Evolutionary conservation across 2,888 invertebrate species (phyloP).

Genomic region (Morpho achilles): DNA sequence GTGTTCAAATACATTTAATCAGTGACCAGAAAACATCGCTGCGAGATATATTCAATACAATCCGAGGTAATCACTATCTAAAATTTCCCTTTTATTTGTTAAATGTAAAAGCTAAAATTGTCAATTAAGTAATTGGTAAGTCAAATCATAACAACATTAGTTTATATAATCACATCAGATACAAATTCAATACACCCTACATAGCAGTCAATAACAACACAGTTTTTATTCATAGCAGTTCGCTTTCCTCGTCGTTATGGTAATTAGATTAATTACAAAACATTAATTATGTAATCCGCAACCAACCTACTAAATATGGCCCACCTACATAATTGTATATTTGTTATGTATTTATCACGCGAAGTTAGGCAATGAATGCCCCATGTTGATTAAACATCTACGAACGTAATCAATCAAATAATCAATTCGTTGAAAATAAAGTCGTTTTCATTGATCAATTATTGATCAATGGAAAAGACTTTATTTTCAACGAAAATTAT

Average conservation of each 20-base stretch:
- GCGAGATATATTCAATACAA: too few species aligned
- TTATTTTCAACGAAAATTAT: neutral
- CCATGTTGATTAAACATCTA: slow-evolving; percentile 5
- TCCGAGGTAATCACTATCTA: too few species aligned
- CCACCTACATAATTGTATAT: slow-evolving; percentile 18
- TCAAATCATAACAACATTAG: too few species aligned
- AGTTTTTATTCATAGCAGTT: slow-evolving; percentile 21
- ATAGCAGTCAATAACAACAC: slow-evolving; percentile 15
- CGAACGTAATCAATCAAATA: neutral
- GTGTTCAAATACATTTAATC: too few species aligned
- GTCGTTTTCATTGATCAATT: too few species aligned
- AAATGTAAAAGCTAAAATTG: too few species aligned
- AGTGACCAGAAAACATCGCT: too few species aligned
- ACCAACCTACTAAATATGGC: slow-evolving; percentile 13
- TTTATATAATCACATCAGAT: too few species aligned
- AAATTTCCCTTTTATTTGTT: too few species aligned
- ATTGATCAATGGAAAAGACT: neutral
- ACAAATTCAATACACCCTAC: neutral
- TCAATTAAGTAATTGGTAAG: too few species aligned
- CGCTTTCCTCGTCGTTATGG: slow-evolving; percentile 23
- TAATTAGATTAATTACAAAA: slow-evolving; percentile 27
- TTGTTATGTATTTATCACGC: slow-evolving; percentile 24
- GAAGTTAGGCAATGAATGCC: slow-evolving; percentile 15
- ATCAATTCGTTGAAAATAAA: too few species aligned
- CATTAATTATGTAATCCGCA: slow-evolving; percentile 19